These are phyloP conservation scores for Nyctibius bracteatus DNA, from an alignment of 2,113 vertebrate genomes.

Conservation along the genomic window DNA sequence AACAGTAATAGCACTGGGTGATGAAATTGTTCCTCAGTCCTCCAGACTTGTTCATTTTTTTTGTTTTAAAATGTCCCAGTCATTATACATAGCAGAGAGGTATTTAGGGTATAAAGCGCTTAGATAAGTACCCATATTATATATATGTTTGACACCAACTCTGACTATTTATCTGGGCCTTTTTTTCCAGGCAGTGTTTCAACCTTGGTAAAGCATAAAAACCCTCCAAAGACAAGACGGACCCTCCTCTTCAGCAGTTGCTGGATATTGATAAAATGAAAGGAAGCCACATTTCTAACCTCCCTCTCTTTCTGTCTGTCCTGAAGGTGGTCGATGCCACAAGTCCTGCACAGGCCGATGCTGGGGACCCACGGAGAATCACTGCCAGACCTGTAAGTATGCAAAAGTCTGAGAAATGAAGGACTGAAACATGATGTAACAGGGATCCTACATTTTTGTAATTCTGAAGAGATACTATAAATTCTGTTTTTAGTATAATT, in stretches of 20 bases:
- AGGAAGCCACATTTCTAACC: background rate
- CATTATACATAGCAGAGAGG: background rate
- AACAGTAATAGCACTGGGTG: background rate
- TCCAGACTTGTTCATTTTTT: background rate
- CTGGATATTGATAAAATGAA: background rate
- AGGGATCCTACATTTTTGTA: background rate
- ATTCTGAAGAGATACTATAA: background rate
- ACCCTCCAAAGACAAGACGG: background rate
- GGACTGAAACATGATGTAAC: background rate
- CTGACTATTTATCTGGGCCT: background rate
- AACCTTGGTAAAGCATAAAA: background rate
- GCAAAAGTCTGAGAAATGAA: background rate
- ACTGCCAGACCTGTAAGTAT: slow-evolving; percentile 94
- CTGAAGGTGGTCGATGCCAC: slow-evolving; percentile 89
- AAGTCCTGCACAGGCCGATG: slow-evolving; percentile 93
- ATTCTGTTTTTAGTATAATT: background rate
- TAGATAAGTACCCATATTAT: background rate
- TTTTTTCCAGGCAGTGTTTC: background rate
- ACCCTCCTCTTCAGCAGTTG: background rate
- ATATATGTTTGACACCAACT: background rate
- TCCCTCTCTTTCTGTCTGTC: background rate
- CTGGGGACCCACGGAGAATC: slow-evolving; percentile 91
- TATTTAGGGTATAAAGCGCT: background rate
- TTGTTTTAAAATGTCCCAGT: background rate
- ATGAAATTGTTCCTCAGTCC: background rate